Evolutionary conservation across 2,113 vertebrate species (phyloP).

Genomic region (Catagonus wagneri): DNA sequence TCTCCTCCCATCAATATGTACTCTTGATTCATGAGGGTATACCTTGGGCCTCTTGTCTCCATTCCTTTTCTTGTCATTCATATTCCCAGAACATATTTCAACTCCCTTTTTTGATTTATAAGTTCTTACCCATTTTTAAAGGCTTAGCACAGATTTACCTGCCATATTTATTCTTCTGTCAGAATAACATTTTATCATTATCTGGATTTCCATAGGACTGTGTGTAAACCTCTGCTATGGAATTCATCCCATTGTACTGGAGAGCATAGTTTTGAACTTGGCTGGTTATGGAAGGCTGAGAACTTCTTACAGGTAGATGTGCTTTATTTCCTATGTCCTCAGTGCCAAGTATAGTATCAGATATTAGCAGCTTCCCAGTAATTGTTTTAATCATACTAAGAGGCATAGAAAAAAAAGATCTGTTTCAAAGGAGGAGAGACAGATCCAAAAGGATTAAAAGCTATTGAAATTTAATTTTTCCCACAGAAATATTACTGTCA

Average conservation of each 20-base stretch:
- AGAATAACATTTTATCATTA: background rate
- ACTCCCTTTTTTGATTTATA: background rate
- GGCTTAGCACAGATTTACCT: background rate
- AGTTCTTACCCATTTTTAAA: background rate
- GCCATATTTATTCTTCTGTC: background rate
- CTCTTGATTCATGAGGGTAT: background rate
- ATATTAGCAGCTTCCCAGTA: background rate
- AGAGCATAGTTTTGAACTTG: background rate
- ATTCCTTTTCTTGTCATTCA: background rate
- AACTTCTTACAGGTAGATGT: background rate
- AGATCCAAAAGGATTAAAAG: background rate
- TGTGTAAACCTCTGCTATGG: background rate
- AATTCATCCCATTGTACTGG: background rate
- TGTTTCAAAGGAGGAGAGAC: background rate
- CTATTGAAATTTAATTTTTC: background rate
- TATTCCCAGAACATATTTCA: background rate
- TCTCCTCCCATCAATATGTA: background rate
- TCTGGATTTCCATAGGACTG: background rate
- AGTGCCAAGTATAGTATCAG: background rate
- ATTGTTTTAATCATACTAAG: background rate
- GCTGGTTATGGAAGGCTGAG: background rate
- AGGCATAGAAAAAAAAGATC: background rate
- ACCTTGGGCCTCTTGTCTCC: background rate
- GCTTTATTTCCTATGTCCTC: background rate
- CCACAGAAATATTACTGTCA: background rate